These are phyloP conservation scores for Mesorhabditis sp. DNA, from an alignment of 2,888 invertebrate species.

Conservation along the genomic window DNA sequence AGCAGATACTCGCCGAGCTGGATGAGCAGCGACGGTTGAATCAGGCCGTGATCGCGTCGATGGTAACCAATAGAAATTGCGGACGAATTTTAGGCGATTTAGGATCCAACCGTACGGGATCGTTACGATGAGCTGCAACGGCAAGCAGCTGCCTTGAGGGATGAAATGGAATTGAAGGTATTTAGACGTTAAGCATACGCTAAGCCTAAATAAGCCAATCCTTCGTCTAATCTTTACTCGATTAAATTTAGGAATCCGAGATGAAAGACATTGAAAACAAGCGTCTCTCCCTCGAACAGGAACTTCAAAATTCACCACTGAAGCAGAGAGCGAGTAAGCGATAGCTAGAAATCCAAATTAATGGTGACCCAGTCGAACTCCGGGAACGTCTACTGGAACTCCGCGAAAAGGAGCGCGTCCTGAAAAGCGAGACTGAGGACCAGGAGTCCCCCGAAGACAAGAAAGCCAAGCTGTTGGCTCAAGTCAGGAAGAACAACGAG, in stretches of 20 bases:
- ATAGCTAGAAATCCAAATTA: conserved; percentile 9
- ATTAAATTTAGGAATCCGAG: conserved; percentile 32
- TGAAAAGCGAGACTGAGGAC: conserved; percentile 71
- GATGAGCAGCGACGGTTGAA: conserved; percentile 37
- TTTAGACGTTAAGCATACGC: no score
- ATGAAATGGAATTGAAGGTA: neutral
- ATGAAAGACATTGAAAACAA: conserved; percentile 65
- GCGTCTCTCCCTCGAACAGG: conserved; percentile 70
- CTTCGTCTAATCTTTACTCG: no score
- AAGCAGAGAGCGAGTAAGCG: conserved; percentile 55
- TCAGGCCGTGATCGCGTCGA: conserved; percentile 33
- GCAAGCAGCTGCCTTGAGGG: neutral
- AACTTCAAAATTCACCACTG: conserved; percentile 48
- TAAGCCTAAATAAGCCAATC: no score
- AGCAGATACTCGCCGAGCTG: conserved; percentile 35
- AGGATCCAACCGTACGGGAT: neutral
- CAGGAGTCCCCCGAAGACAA: conserved; percentile 74
- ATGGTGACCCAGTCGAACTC: neutral
- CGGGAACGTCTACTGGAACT: conserved; percentile 34
- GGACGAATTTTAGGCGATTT: neutral
- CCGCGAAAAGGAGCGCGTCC: conserved; percentile 67
- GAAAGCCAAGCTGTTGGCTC: conserved; percentile 72
- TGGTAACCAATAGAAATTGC: conserved; percentile 22
- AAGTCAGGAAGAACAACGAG: conserved; percentile 75
- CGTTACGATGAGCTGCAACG: neutral